Evolutionary conservation across 2,113 vertebrate species (phyloP), one percentile per base, ranked within the genome.

Genomic region (Vireo altiloquus): DNA sequence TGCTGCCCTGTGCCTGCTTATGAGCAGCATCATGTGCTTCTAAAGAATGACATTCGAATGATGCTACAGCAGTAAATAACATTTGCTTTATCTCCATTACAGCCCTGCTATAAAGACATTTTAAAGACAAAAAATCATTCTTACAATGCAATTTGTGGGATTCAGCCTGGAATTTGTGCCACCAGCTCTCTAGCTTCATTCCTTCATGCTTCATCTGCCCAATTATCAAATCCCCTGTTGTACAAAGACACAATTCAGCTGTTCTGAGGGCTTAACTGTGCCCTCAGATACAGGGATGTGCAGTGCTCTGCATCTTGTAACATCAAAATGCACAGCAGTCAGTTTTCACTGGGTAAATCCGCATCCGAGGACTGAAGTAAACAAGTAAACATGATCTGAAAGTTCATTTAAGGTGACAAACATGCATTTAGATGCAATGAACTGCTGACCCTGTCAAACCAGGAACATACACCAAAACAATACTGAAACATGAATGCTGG

Each of bases 161-260:
- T 93, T 92, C 91, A 94, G 91, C 50, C 64, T 44, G 89, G 93
- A 97, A 95, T 97, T 96, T 94, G 79, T 96, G 95, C 77, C 87
- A 96, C 94, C 94, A 96, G 92, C 89, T 95, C 89, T 90, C 56
- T 69, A 89, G 89, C 79, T 94, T 97, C 96, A 97, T 96, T 96
- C 89, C 90, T 97, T 97, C 96, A 97, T 97, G 95, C 96, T 96
- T 97, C 96, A 95, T 97, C 93, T 96, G 93, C 63, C 90, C 95
- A 95, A 94, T 97, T 97, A 97, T 95, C 92, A 97, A 96, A 97
- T 97, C 87, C 95, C 52, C 82, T 85, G 77, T 74, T 81, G 79
- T 57, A 97, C 78, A 94, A 95, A 97, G 95, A 94, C 88, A 95
- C 88, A 57, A 97, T 88, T 97, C 96, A 95, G 93, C 90, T 95